Evolutionary conservation across 2,113 vertebrate genomes (phyloP).

Genomic region (Megalops atlanticus): DNA sequence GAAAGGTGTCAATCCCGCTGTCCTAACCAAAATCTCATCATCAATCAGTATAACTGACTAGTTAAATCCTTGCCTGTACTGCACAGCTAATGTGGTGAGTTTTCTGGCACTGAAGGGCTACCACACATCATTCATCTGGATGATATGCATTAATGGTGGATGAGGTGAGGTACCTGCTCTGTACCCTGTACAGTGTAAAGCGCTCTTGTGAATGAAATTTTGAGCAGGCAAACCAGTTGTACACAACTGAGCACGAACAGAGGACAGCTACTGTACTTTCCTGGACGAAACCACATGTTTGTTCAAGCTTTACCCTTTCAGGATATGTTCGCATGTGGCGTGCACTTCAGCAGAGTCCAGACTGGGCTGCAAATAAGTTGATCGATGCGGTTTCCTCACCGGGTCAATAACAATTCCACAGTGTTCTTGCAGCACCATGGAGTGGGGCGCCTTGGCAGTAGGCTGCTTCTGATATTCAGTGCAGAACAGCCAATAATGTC

Average conservation of each 20-base stretch:
- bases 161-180: not conserved
- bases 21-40: too few relatives aligned
- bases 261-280: not conserved
- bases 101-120: not conserved
- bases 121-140: not conserved
- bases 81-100: not conserved
- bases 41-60: not conserved
- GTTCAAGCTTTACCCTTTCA: conserved; percentile 4
- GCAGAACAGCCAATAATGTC: not conserved
- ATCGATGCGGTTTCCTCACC: not conserved
- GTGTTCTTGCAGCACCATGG: not conserved
- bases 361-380: not conserved
- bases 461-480: not conserved
- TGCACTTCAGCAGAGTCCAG: too few relatives aligned
- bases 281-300: not conserved
- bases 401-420: conserved; percentile 5
- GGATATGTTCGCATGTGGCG: not conserved
- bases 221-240: too few relatives aligned
- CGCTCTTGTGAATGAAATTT: not conserved
- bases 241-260: too few relatives aligned
- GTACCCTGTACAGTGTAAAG: not conserved
- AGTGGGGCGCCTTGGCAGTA: not conserved
- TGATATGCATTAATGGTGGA: not conserved
- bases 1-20: too few relatives aligned
- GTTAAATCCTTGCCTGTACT: not conserved